A percentile compares a stretch with the other conserved stretches of the same genome.
phyloP scores from a whole-genome alignment of 2,113 vertebrate species.

The Python bivittatus region DNA sequence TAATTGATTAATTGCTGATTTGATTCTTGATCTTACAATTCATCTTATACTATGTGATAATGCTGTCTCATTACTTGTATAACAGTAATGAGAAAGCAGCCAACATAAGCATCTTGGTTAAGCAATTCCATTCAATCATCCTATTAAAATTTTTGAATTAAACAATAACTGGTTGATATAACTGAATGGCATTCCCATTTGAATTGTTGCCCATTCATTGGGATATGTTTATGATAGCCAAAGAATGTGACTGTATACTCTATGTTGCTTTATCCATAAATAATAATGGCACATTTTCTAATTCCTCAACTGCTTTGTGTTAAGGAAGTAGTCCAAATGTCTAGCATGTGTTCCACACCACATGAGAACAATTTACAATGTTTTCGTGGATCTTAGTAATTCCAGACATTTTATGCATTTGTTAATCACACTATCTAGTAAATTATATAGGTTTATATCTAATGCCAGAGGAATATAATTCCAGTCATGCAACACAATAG shows the following conservation, averaged over 20 bases:
- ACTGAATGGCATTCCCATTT: slow-evolving; percentile 38
- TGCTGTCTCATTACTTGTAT: slow-evolving; percentile 44
- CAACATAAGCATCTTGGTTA: slow-evolving; percentile 43
- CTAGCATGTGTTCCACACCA: slow-evolving; percentile 1
- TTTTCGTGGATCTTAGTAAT: slow-evolving; percentile 18
- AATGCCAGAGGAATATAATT: background rate
- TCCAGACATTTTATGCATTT: background rate
- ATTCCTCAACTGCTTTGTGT: background rate
- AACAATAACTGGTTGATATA: slow-evolving; percentile 47
- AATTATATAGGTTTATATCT: background rate
- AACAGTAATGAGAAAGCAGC: background rate
- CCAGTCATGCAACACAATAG: background rate
- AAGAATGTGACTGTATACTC: fast-evolving
- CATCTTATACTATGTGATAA: slow-evolving; percentile 21
- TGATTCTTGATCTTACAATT: background rate
- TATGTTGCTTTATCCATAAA: background rate
- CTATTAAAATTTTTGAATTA: slow-evolving; percentile 48
- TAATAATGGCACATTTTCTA: background rate
- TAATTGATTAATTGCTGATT: background rate
- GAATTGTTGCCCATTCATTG: slow-evolving; percentile 38
- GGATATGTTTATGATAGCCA: background rate
- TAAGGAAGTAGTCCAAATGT: background rate
- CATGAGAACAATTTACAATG: background rate
- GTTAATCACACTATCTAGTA: background rate
- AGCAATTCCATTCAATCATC: slow-evolving; percentile 40